Conservation (phyloP, 2,797 vertebrate species). For the Poecilia gillii region DNA sequence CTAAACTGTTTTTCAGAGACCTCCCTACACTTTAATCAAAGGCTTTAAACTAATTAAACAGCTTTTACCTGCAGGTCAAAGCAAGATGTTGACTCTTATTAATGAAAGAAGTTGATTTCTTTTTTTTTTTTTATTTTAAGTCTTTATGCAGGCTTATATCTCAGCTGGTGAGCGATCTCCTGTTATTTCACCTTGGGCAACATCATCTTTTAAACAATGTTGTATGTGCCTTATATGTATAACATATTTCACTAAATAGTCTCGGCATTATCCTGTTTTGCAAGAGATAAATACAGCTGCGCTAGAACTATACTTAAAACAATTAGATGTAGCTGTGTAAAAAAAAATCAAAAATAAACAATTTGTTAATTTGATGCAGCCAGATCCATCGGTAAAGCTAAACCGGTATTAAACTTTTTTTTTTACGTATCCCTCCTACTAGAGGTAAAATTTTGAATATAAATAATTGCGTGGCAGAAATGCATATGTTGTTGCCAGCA, state of each 20-base stretch:
- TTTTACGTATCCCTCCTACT: background rate
- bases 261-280: background rate
- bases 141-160: background rate
- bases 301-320: background rate
- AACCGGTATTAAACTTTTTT: background rate
- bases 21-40: background rate
- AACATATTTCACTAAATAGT: background rate
- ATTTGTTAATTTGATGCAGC: background rate
- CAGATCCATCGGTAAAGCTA: background rate
- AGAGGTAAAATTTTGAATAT: background rate
- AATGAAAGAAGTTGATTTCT: background rate
- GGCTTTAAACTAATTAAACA: background rate
- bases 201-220: background rate
- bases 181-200: background rate
- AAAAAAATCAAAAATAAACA: background rate
- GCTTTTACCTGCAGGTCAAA: background rate
- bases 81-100: background rate
- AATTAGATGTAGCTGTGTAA: background rate
- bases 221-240: background rate
- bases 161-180: background rate
- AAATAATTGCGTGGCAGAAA: constrained; percentile 11
- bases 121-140: background rate
- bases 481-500: constrained; percentile 30
- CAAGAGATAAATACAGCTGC: background rate
- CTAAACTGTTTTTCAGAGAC: background rate